phyloP scores from a whole-genome alignment of 2,113 vertebrate genomes.

The Nettapus auritus region DNA sequence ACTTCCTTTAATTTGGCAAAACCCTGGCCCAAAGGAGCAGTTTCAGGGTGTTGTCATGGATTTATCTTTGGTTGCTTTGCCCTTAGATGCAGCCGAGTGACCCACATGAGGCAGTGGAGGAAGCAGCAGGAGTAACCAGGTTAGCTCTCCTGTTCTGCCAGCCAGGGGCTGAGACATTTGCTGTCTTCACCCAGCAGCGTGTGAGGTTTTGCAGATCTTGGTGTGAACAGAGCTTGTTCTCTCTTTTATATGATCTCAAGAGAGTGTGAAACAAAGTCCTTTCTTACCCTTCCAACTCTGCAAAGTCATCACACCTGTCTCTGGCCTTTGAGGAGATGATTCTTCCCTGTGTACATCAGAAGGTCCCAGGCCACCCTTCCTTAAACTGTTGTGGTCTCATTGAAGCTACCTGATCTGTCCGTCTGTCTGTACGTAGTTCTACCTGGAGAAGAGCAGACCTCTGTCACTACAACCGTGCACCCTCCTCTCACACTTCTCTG shows the following conservation, averaged over 20 bases:
- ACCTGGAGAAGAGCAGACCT: not conserved
- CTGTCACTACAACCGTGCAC: not conserved
- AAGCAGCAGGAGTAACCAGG: not conserved
- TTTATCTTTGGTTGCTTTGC: not conserved
- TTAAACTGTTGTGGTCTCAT: not conserved
- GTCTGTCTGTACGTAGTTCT: not conserved
- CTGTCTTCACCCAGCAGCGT: not conserved
- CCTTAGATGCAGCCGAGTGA: not conserved
- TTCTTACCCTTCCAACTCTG: not conserved
- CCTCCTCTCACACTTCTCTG: not conserved
- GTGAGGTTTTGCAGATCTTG: not conserved
- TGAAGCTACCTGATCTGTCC: not conserved
- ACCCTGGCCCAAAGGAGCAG: not conserved
- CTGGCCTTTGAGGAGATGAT: not conserved
- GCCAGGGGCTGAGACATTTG: not conserved
- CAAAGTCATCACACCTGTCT: not conserved
- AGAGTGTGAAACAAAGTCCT: not conserved
- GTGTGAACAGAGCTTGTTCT: not conserved
- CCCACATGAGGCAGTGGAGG: not conserved
- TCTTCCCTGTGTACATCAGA: not conserved
- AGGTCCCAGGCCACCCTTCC: not conserved
- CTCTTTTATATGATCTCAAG: not conserved
- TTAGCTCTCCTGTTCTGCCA: not conserved
- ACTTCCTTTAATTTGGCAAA: not conserved
- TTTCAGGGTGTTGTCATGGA: not conserved